phyloP scores from a whole-genome alignment of 1,140 invertebrate genomes.

The Drosophila tani region DNA sequence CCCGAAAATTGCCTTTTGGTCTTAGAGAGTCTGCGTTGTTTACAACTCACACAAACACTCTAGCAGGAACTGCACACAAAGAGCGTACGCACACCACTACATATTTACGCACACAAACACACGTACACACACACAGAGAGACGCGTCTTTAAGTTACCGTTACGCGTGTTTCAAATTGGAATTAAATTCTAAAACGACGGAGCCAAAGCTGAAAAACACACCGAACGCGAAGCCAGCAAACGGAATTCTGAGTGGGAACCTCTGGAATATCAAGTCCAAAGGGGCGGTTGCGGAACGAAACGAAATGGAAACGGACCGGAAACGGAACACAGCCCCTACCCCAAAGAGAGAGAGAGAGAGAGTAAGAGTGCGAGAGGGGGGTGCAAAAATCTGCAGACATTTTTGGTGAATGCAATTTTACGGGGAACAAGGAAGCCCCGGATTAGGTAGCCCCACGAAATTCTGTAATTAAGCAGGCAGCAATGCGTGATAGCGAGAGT shows the following conservation, averaged over 20 bases:
- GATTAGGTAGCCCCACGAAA: conserved; percentile 41
- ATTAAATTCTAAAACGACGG: conserved; percentile 21
- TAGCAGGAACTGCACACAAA: conserved; percentile 17
- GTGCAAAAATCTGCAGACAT: conserved; percentile 23
- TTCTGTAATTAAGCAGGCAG: conserved; percentile 67
- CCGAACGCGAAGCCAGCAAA: conserved; percentile 75
- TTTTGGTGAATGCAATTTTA: conserved; percentile 40
- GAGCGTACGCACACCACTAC: conserved; percentile 4
- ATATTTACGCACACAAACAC: neutral
- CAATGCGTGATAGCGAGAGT: conserved; percentile 21
- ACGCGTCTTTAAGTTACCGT: conserved; percentile 24
- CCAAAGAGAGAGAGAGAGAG: conserved; percentile 6
- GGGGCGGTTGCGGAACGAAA: conserved; percentile 61
- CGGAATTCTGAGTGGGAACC: conserved; percentile 71
- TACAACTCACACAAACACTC: conserved; percentile 32
- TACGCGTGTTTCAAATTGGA: conserved; percentile 61
- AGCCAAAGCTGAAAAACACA: conserved; percentile 42
- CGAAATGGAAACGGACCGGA: conserved; percentile 38
- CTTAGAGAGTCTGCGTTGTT: conserved; percentile 68
- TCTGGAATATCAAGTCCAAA: conserved; percentile 35
- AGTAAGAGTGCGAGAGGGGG: neutral
- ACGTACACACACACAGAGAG: conserved; percentile 7
- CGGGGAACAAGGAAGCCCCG: conserved; percentile 7
- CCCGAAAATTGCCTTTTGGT: conserved; percentile 28
- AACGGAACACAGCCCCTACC: conserved; percentile 44